Evolutionary conservation across 2,113 vertebrate genomes (phyloP).

Genomic region (Terrapene triunguis): DNA sequence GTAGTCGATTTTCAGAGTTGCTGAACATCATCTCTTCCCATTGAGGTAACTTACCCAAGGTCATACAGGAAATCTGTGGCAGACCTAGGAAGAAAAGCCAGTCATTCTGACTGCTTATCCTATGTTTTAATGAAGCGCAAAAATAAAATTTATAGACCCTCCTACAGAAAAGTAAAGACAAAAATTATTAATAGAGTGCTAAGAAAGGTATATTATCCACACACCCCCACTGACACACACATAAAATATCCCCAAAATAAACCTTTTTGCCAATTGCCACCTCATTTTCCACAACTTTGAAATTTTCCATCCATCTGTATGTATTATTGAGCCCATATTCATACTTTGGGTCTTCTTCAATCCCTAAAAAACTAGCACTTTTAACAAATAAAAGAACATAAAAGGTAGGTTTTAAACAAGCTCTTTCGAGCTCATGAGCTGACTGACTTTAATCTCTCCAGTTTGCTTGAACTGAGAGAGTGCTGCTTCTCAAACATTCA

Average conservation of each 20-base stretch:
- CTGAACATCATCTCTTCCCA: conserved; percentile 14
- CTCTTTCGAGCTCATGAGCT: background rate
- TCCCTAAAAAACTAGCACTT: background rate
- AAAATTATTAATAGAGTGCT: background rate
- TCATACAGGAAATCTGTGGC: conserved; percentile 27
- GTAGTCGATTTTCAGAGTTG: conserved; percentile 44
- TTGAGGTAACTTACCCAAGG: conserved; percentile 46
- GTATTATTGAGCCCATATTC: background rate
- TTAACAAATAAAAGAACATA: background rate
- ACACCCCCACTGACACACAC: background rate
- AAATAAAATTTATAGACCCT: background rate
- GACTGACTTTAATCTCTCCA: background rate
- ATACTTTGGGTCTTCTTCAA: background rate
- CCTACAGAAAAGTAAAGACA: conserved; percentile 1
- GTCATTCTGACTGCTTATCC: background rate
- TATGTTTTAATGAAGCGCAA: background rate
- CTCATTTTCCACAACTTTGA: background rate
- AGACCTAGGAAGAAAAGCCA: conserved; percentile 1
- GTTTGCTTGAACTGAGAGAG: background rate
- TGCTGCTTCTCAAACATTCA: background rate
- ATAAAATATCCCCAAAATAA: background rate
- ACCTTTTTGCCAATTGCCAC: background rate
- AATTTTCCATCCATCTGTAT: background rate
- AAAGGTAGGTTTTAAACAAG: conserved; percentile 1
- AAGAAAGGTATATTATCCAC: background rate